A percentile compares a stretch with the other conserved stretches of the same genome.
Conservation (phyloP, 1,140 invertebrate species). For the Artemia franciscana region DNA sequence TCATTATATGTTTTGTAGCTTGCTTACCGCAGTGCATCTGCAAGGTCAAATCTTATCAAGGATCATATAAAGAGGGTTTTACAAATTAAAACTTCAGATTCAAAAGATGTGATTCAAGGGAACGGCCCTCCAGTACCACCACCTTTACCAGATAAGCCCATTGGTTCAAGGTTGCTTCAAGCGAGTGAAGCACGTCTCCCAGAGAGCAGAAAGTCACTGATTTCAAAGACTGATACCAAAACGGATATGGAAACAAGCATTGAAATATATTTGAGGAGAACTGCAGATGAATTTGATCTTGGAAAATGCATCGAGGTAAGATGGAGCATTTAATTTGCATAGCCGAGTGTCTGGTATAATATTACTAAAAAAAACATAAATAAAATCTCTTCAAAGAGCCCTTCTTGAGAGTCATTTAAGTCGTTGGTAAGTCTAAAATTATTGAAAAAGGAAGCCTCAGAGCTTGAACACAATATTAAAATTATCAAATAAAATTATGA, state of each 20-base stretch:
- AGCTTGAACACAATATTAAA: no score
- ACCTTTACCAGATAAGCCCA: background rate
- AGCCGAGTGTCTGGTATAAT: no score
- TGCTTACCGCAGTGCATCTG: slow-evolving; percentile 30
- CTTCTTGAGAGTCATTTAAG: no score
- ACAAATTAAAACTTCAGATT: slow-evolving; percentile 21
- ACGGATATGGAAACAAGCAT: slow-evolving; percentile 24
- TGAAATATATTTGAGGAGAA: slow-evolving; percentile 25
- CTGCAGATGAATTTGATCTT: slow-evolving; percentile 29
- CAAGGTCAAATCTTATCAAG: slow-evolving; percentile 25
- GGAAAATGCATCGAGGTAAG: slow-evolving; percentile 29
- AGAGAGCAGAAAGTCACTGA: slow-evolving; percentile 3
- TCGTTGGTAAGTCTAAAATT: no score
- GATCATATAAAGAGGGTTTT: slow-evolving; percentile 26
- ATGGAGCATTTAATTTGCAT: no score
- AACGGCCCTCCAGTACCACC: slow-evolving; percentile 8
- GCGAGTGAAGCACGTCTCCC: background rate
- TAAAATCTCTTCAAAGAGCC: no score
- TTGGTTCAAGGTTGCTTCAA: background rate
- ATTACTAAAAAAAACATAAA: no score
- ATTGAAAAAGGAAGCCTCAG: no score
- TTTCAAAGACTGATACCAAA: slow-evolving; percentile 11
- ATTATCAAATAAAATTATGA: no score
- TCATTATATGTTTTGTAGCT: slow-evolving; percentile 23
- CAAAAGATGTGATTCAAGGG: background rate